phyloP scores from a whole-genome alignment of 2,113 vertebrate species.

The Cygnus atratus region DNA sequence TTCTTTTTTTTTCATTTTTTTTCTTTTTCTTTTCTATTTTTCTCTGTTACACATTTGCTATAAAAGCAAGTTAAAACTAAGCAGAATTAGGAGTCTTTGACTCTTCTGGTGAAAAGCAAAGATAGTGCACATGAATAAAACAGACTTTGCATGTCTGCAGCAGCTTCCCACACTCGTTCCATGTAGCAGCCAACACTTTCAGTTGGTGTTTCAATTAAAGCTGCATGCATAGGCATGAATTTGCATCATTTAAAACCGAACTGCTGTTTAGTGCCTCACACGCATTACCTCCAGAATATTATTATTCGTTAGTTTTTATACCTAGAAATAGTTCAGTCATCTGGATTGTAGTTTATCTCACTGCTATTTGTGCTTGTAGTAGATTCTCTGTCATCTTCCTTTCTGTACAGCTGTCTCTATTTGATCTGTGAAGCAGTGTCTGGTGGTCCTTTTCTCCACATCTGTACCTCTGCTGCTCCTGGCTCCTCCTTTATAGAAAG shows the following conservation, averaged over 20 bases:
- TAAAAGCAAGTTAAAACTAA: constrained; percentile 38
- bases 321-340: not conserved
- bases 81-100: constrained; percentile 16
- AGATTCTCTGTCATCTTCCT: not conserved
- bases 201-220: not conserved
- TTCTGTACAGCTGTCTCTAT: not conserved
- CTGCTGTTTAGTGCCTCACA: not conserved
- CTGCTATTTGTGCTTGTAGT: not conserved
- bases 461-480: not conserved
- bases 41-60: not conserved
- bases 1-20: not conserved
- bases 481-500: not conserved
- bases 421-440: not conserved
- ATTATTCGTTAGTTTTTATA: not conserved
- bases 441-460: not conserved
- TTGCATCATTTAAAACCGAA: not conserved
- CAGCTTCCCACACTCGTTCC: not conserved
- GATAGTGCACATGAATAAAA: not conserved
- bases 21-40: not conserved
- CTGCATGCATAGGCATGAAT: not conserved
- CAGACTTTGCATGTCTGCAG: not conserved
- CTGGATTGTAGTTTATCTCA: not conserved
- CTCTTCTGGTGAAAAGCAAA: constrained; percentile 10
- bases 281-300: not conserved
- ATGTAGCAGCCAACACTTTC: not conserved